phyloP scores from a whole-genome alignment of 2,797 vertebrate species.

The Huso huso region DNA sequence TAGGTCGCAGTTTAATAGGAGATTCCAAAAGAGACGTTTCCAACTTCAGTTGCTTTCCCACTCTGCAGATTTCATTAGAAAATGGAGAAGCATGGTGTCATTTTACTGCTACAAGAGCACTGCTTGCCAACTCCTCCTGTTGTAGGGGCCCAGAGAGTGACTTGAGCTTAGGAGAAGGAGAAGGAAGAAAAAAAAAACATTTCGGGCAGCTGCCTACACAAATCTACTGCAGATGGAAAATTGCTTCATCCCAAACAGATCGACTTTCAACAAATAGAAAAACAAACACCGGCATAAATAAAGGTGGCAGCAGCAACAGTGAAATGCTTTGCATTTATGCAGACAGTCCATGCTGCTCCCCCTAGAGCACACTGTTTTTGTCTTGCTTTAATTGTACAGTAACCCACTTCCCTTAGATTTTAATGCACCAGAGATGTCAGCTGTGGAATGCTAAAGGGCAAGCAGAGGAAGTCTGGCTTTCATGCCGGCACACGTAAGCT shows the following conservation, averaged over 20 bases:
- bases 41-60: constrained; percentile 52
- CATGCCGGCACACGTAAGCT: constrained; percentile 29
- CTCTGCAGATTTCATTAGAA: constrained; percentile 52
- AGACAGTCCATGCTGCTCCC: constrained; percentile 1
- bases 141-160: constrained; percentile 33
- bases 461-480: constrained; percentile 31
- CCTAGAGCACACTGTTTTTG: no score
- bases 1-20: constrained; percentile 23
- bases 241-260: constrained; percentile 6
- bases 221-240: constrained; percentile 29
- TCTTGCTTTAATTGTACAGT: constrained; percentile 9
- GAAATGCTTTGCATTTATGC: constrained; percentile 1
- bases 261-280: no score
- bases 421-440: constrained; percentile 26
- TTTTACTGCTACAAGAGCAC: constrained; percentile 48
- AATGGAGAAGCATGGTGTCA: constrained; percentile 55
- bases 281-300: no score
- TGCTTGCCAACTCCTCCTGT: constrained; percentile 45
- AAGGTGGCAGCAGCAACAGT: no score
- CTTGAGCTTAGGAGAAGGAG: constrained; percentile 19
- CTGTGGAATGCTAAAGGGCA: constrained; percentile 35
- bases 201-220: constrained; percentile 32
- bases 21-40: constrained; percentile 45
- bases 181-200: constrained; percentile 29
- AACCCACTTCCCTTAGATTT: constrained; percentile 18